Evolutionary conservation across 1,140 invertebrate species (phyloP).

Genomic region (Araneus ventricosus): DNA sequence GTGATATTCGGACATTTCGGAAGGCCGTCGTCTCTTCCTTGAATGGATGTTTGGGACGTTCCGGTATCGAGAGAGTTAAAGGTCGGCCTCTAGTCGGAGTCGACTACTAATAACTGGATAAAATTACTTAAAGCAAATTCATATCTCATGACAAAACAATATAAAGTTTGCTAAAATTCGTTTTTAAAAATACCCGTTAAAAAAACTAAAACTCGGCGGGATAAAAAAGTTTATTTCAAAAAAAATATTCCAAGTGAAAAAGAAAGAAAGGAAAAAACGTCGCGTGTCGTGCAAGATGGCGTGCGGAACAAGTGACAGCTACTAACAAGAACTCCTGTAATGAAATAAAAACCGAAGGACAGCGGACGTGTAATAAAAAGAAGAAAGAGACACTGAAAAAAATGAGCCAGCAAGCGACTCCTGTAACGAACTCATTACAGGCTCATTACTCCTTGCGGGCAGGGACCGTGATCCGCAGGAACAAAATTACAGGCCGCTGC

Average conservation of each 20-base stretch:
- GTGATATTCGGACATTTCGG: too few relatives aligned
- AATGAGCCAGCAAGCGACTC: neutral
- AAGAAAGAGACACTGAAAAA: neutral
- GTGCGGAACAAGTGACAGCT: constrained; percentile 23
- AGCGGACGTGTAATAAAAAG: neutral
- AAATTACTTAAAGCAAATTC: too few relatives aligned
- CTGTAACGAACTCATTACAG: constrained; percentile 11
- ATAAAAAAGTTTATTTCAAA: too few relatives aligned
- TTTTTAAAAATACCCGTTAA: too few relatives aligned
- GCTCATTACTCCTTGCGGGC: neutral
- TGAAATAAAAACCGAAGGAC: constrained; percentile 20
- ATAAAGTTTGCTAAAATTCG: too few relatives aligned
- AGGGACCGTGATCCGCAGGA: neutral
- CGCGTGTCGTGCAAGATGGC: constrained; percentile 2
- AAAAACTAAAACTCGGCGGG: too few relatives aligned
- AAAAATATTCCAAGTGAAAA: neutral
- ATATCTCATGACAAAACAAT: too few relatives aligned
- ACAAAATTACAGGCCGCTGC: neutral
- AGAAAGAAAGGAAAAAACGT: neutral
- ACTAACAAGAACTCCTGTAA: constrained; percentile 3
- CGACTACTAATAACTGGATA: too few relatives aligned
- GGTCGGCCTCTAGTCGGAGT: too few relatives aligned
- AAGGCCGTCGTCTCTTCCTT: too few relatives aligned
- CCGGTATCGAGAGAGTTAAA: too few relatives aligned
- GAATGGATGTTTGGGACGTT: too few relatives aligned